Conservation (phyloP, 2,797 vertebrate species). For the Iguana delicatissima region DNA sequence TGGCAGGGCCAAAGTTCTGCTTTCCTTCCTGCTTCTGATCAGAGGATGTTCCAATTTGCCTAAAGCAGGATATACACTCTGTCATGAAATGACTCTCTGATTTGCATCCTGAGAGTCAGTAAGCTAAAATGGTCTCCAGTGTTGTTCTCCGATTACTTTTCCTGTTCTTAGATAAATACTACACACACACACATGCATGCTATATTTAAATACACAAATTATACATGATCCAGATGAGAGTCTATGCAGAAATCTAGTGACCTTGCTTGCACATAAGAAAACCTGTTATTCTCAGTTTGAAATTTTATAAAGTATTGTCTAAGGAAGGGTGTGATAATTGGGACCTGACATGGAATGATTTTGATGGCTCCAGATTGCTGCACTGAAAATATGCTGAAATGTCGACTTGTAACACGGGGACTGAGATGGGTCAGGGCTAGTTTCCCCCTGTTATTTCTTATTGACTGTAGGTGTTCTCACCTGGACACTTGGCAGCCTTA, state of each 20-base stretch:
- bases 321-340: too few species aligned
- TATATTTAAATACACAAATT: background rate
- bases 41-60: background rate
- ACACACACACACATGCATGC: background rate
- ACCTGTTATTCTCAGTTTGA: background rate
- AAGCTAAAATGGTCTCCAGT: constrained; percentile 11
- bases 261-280: background rate
- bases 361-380: background rate
- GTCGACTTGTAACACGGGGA: background rate
- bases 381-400: background rate
- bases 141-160: background rate
- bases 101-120: constrained; percentile 58
- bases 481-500: too few species aligned
- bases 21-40: background rate
- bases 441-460: too few species aligned
- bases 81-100: constrained; percentile 35
- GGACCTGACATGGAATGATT: background rate
- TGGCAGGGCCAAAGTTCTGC: background rate
- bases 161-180: constrained; percentile 12
- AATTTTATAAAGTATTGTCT: background rate
- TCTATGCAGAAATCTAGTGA: background rate
- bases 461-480: too few species aligned
- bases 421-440: too few species aligned
- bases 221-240: background rate
- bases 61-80: constrained; percentile 4